Evolutionary conservation across 2,797 vertebrate species (phyloP).

Genomic region (Epinephelus malabaricus): DNA sequence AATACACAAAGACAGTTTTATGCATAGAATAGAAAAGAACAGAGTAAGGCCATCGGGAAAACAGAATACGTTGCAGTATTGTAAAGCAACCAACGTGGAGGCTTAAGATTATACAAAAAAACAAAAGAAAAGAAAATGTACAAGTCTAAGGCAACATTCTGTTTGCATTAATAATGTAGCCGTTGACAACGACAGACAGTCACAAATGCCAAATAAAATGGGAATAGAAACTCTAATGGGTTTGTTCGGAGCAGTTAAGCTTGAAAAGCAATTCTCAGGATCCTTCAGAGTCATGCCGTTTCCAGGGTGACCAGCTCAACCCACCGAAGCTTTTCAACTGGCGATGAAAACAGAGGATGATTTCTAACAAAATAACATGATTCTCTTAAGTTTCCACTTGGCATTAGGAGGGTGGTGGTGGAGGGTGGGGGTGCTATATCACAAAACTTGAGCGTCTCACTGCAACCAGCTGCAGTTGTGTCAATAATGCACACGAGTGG

Average conservation of each 20-base stretch:
- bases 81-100: conserved; percentile 77
- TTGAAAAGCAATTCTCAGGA: conserved; percentile 59
- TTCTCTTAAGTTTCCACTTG: conserved; percentile 63
- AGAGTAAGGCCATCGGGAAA: conserved; percentile 86
- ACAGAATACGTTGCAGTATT: conserved; percentile 76
- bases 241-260: conserved; percentile 36
- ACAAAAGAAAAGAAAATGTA: conserved; percentile 67
- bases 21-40: conserved; percentile 87
- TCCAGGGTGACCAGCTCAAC: conserved; percentile 73
- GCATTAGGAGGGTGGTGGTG: conserved; percentile 28
- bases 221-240: conserved; percentile 31
- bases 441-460: conserved; percentile 59
- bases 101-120: conserved; percentile 75
- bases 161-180: conserved; percentile 79
- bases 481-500: conserved; percentile 68
- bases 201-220: conserved; percentile 56
- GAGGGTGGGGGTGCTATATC: conserved; percentile 33
- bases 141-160: conserved; percentile 85
- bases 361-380: conserved; percentile 51
- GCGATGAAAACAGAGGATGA: conserved; percentile 58
- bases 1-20: conserved; percentile 82
- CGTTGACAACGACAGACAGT: conserved; percentile 59
- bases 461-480: conserved; percentile 84
- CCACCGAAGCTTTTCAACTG: conserved; percentile 59
- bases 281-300: conserved; percentile 61